Percentiles rank a stretch among this genome's conserved stretches.
These are phyloP conservation scores for Nomada fabriciana DNA, from an alignment of 2,888 invertebrate genomes.

Conservation along the genomic window DNA sequence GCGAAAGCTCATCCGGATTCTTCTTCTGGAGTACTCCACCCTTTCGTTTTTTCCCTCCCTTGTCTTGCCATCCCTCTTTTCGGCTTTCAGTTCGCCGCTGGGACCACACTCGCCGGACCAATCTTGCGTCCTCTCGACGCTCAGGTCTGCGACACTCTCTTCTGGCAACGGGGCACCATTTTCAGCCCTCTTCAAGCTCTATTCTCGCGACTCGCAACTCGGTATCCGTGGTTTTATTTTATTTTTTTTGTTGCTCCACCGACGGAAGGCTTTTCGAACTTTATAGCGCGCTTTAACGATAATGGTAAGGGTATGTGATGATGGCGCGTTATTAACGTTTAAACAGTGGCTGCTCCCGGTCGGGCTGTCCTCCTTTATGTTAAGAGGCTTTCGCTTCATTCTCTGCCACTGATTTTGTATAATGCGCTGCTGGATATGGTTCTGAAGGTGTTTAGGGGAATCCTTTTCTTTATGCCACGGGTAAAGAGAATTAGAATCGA, in stretches of 20 bases:
- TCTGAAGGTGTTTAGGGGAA: neutral
- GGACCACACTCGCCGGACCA: conserved; percentile 27
- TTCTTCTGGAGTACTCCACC: conserved; percentile 12
- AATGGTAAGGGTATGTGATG: conserved; percentile 24
- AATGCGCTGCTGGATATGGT: no score
- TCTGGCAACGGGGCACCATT: conserved; percentile 5
- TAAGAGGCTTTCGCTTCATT: no score
- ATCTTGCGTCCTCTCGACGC: conserved; percentile 11
- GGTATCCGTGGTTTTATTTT: neutral
- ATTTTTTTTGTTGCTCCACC: conserved; percentile 4
- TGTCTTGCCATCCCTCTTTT: neutral
- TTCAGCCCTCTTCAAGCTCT: conserved; percentile 15
- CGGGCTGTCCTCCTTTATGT: neutral
- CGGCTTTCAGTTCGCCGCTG: neutral
- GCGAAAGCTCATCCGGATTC: conserved; percentile 43
- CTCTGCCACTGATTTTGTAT: no score
- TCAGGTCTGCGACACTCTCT: neutral
- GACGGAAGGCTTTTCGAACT: conserved; percentile 6
- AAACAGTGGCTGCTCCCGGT: neutral
- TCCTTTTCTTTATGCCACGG: neutral
- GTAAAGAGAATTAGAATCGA: neutral
- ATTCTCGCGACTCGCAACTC: conserved; percentile 38
- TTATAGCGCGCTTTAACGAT: conserved; percentile 39
- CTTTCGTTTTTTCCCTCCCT: neutral
- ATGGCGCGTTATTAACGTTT: conserved; percentile 35